Conservation (phyloP, 2,888 invertebrate genomes). For the Neuroscelio doddi region DNA sequence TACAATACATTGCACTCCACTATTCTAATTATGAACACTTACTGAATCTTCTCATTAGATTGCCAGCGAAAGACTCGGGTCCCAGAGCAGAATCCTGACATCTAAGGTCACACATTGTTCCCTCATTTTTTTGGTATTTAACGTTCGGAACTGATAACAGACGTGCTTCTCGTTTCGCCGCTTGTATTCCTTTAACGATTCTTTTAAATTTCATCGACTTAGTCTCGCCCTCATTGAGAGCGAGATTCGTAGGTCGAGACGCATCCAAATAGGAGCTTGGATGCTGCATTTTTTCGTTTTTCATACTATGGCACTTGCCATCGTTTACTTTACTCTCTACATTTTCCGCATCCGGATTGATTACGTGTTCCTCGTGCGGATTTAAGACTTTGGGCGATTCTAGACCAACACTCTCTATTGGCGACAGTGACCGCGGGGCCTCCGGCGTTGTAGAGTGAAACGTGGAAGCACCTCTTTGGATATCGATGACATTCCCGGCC, state of each 20-base stretch:
- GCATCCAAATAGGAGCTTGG: slow-evolving; percentile 1
- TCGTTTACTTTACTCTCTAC: not conserved
- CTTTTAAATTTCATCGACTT: slow-evolving; percentile 55
- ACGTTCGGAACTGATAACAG: slow-evolving; percentile 86
- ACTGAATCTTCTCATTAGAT: slow-evolving; percentile 90
- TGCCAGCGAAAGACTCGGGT: slow-evolving; percentile 79
- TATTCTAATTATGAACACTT: slow-evolving; percentile 76
- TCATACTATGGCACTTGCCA: not conserved
- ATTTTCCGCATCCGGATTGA: not conserved
- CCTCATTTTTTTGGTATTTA: slow-evolving; percentile 76
- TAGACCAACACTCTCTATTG: slow-evolving; percentile 59
- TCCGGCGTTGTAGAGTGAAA: slow-evolving; percentile 44
- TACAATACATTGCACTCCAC: slow-evolving; percentile 51
- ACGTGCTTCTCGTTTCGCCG: slow-evolving; percentile 77
- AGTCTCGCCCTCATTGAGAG: slow-evolving; percentile 48
- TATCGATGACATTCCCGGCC: slow-evolving; percentile 30
- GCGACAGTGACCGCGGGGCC: slow-evolving; percentile 56
- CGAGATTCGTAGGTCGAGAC: slow-evolving; percentile 55
- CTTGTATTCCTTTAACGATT: slow-evolving; percentile 55
- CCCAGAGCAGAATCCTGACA: slow-evolving; percentile 73
- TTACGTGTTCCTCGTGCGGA: not conserved
- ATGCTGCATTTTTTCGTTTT: not conserved
- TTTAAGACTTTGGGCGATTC: slow-evolving; percentile 62
- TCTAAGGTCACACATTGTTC: slow-evolving; percentile 74
- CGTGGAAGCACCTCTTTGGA: slow-evolving; percentile 31